Conservation (phyloP, 2,113 vertebrate species). For the Sorex araneus region DNA sequence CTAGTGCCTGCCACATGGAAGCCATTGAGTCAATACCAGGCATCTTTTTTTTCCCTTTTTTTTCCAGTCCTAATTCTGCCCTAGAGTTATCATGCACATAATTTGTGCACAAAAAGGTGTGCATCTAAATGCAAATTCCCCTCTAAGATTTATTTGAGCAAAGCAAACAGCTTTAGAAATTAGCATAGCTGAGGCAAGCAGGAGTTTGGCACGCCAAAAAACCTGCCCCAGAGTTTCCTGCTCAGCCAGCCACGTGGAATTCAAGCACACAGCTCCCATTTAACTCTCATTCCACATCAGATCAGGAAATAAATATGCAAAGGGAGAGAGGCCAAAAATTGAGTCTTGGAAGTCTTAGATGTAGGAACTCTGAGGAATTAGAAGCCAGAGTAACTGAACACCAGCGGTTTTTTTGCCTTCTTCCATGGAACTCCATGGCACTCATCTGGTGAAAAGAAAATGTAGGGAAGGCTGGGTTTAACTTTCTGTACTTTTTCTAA, state of each 20-base stretch:
- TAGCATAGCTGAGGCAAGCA: conserved; percentile 78
- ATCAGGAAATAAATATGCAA: conserved; percentile 84
- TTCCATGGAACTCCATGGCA: conserved; percentile 59
- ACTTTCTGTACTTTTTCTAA: conserved; percentile 65
- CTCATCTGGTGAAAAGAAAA: conserved; percentile 74
- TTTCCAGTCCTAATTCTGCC: conserved; percentile 19
- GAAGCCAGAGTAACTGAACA: conserved; percentile 78
- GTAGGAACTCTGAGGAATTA: conserved; percentile 78
- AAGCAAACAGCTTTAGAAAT: conserved; percentile 81
- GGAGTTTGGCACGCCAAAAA: conserved; percentile 76
- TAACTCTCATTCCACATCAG: conserved; percentile 84
- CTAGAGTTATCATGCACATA: conserved; percentile 63
- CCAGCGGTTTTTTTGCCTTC: conserved; percentile 78
- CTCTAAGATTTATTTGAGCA: conserved; percentile 75
- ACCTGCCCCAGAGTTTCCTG: conserved; percentile 83
- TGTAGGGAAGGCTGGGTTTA: conserved; percentile 61
- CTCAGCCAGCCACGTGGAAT: conserved; percentile 82
- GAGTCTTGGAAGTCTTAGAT: conserved; percentile 73
- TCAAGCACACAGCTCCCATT: conserved; percentile 83
- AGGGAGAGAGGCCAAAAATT: conserved; percentile 79
- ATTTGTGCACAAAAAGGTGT: conserved; percentile 76
- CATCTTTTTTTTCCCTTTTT: neutral
- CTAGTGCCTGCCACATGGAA: neutral
- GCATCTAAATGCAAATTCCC: conserved; percentile 70
- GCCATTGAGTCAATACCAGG: neutral